phyloP scores from a whole-genome alignment of 2,113 vertebrate genomes.

The Perca flavescens region DNA sequence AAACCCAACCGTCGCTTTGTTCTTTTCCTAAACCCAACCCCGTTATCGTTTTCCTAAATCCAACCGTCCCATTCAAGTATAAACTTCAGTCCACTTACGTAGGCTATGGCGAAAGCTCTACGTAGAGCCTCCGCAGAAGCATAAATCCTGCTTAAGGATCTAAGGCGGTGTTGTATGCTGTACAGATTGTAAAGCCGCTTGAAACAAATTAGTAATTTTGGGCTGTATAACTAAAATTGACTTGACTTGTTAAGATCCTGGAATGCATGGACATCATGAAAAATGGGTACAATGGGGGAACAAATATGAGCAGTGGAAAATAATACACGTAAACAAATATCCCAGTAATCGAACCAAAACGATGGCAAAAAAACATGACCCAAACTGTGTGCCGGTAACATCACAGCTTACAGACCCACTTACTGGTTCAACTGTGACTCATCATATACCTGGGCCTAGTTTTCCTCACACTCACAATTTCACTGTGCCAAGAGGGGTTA shows the following conservation, averaged over 20 bases:
- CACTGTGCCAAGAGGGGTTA: neutral
- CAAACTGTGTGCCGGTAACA: neutral
- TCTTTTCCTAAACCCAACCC: no score
- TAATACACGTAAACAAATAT: neutral
- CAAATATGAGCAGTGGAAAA: neutral
- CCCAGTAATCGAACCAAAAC: neutral
- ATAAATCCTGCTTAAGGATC: no score
- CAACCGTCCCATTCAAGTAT: no score
- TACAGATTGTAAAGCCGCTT: neutral
- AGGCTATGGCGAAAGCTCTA: no score
- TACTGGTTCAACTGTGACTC: neutral
- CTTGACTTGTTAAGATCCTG: neutral
- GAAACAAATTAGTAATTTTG: neutral
- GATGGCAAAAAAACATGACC: neutral
- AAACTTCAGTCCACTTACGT: no score
- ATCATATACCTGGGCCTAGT: neutral
- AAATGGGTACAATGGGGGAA: neutral
- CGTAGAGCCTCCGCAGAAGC: no score
- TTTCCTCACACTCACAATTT: neutral
- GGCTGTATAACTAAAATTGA: neutral
- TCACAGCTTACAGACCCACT: neutral
- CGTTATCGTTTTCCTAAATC: no score
- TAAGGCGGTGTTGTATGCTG: neutral
- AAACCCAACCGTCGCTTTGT: no score
- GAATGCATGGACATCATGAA: no score